Conservation (phyloP, 1,140 invertebrate species). For the Coptotermes formosanus region DNA sequence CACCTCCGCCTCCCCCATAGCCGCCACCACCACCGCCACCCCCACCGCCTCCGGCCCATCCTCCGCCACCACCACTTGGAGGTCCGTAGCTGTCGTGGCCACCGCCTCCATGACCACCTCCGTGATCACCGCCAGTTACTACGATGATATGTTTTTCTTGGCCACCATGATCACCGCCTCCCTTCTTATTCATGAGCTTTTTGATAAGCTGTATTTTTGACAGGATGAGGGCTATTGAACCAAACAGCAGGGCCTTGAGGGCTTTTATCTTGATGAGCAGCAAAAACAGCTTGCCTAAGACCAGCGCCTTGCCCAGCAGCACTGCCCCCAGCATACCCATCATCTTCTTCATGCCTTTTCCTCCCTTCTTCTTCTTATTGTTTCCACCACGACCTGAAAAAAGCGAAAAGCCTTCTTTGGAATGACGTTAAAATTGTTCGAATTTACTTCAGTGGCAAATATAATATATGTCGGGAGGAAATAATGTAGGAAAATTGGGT, state of each 20-base stretch:
- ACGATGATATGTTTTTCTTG: slow-evolving; percentile 26
- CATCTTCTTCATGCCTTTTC: slow-evolving; percentile 41
- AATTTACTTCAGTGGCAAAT: too few species aligned
- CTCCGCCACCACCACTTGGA: slow-evolving; percentile 22
- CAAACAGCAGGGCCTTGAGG: slow-evolving; percentile 40
- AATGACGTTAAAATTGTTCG: too few species aligned
- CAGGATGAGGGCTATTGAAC: slow-evolving; percentile 38
- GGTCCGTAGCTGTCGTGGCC: slow-evolving; percentile 26
- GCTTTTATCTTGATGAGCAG: slow-evolving; percentile 40
- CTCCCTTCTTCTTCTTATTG: slow-evolving; percentile 14
- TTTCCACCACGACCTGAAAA: slow-evolving; percentile 20
- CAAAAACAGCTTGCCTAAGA: slow-evolving; percentile 39
- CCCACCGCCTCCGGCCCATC: not conserved
- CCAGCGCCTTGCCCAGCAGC: slow-evolving; percentile 38
- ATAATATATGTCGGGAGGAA: too few species aligned
- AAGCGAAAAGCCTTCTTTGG: not conserved
- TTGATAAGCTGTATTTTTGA: slow-evolving; percentile 41
- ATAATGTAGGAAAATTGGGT: too few species aligned
- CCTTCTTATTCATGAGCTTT: slow-evolving; percentile 36
- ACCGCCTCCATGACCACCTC: slow-evolving; percentile 24
- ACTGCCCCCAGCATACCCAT: slow-evolving; percentile 42
- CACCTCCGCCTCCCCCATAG: slow-evolving; percentile 30
- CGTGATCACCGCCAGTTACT: slow-evolving; percentile 11
- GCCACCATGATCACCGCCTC: slow-evolving; percentile 29
- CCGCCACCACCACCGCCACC: slow-evolving; percentile 24